These are phyloP conservation scores for Prorops nasuta DNA, from an alignment of 1,140 invertebrate genomes.

Conservation along the genomic window DNA sequence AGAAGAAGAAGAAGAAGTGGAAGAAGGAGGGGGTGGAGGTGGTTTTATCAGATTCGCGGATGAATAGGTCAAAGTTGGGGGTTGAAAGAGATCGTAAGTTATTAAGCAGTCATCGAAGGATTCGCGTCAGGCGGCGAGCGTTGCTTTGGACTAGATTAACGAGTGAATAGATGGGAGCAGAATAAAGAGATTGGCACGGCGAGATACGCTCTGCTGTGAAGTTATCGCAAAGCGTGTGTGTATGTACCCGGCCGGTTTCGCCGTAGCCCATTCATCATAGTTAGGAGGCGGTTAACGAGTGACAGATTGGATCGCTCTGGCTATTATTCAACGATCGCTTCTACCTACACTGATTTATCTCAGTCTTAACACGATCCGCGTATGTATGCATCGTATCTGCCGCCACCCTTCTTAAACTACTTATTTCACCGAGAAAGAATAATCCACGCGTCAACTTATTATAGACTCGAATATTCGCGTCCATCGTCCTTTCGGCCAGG, in stretches of 20 bases:
- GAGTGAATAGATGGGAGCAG: slow-evolving; percentile 10
- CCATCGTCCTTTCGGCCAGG: too few relatives aligned
- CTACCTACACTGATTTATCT: slow-evolving; percentile 25
- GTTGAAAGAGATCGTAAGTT: too few relatives aligned
- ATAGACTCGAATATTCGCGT: too few relatives aligned
- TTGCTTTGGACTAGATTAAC: slow-evolving; percentile 8
- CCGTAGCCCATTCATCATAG: slow-evolving; percentile 29
- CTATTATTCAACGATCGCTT: slow-evolving; percentile 38
- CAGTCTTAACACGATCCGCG: neutral
- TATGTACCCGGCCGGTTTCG: slow-evolving; percentile 5
- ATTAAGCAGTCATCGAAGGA: slow-evolving; percentile 20
- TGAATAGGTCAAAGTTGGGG: too few relatives aligned
- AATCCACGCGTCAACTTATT: too few relatives aligned
- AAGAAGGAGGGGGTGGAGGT: too few relatives aligned
- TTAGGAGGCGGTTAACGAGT: slow-evolving; percentile 34
- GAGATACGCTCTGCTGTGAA: slow-evolving; percentile 15
- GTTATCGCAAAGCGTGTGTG: slow-evolving; percentile 8
- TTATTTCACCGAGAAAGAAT: too few relatives aligned
- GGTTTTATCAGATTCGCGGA: too few relatives aligned
- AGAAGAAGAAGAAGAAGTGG: too few relatives aligned
- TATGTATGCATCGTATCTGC: neutral
- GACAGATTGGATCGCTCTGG: slow-evolving; percentile 33
- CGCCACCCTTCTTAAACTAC: too few relatives aligned
- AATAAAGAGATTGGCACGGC: neutral
- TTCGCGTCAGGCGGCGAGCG: slow-evolving; percentile 9